Conservation (phyloP, 2,113 vertebrate genomes). For the Pycnonotus jocosus region DNA sequence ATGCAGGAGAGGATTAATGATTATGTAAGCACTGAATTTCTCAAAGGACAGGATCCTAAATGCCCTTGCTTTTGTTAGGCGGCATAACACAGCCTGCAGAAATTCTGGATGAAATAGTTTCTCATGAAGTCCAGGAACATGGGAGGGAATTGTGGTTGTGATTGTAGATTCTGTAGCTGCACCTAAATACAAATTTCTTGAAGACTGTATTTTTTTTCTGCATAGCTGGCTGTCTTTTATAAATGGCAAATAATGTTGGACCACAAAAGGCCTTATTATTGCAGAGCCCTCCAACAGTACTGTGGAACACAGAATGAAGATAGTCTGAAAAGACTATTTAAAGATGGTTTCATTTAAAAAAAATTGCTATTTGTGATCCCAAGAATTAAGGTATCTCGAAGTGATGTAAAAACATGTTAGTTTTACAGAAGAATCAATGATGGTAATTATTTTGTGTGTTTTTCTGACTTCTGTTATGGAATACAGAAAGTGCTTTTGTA, state of each 20-base stretch:
- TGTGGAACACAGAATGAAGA: neutral
- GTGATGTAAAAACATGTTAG: neutral
- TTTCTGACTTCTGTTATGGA: neutral
- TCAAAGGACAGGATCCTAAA: neutral
- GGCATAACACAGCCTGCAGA: neutral
- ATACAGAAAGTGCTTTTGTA: neutral
- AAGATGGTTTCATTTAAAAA: neutral
- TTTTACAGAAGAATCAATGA: neutral
- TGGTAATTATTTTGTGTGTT: neutral
- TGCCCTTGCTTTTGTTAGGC: neutral
- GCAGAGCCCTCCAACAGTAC: neutral
- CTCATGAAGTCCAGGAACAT: neutral
- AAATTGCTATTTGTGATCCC: neutral
- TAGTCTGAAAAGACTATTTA: neutral
- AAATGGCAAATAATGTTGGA: neutral
- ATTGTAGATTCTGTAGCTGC: neutral
- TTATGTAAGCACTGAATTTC: neutral
- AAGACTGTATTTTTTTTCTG: neutral
- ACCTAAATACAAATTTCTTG: neutral
- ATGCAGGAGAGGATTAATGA: neutral
- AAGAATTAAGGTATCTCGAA: neutral
- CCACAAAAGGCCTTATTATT: neutral
- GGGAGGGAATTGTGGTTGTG: neutral
- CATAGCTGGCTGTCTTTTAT: neutral
- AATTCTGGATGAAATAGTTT: neutral